Percentiles rank a stretch among this genome's conserved stretches.
Conservation (phyloP, 2,797 vertebrate species). For the Rhinogobio ventralis region DNA sequence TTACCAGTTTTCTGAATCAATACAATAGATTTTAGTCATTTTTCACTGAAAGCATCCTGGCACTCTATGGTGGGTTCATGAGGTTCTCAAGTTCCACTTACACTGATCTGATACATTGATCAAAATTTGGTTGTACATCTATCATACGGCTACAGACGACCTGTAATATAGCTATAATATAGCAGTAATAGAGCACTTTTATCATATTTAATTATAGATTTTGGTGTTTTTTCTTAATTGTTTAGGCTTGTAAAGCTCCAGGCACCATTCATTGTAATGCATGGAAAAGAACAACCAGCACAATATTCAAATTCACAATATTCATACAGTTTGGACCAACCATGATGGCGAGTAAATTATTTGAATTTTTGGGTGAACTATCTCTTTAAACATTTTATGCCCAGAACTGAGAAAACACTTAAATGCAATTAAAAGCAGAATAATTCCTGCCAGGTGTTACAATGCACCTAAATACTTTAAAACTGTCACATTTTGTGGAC, state of each 20-base stretch:
- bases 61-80: not conserved
- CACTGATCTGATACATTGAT: no score
- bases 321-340: not conserved
- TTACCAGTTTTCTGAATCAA: not conserved
- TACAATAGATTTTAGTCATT: not conserved
- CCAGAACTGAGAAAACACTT: not conserved
- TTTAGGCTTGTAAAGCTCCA: not conserved
- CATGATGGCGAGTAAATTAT: not conserved
- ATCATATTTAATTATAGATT: not conserved
- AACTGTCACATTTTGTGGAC: slow-evolving; percentile 42
- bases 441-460: slow-evolving; percentile 41
- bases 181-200: not conserved
- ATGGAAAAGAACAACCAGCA: not conserved
- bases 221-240: not conserved
- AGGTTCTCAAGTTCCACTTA: not conserved
- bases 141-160: not conserved
- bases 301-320: not conserved
- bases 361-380: not conserved
- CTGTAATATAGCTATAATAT: not conserved
- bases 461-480: slow-evolving; percentile 9
- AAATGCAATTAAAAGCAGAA: not conserved
- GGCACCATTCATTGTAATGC: not conserved
- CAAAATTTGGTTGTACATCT: not conserved
- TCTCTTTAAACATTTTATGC: not conserved
- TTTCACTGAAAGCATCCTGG: not conserved